phyloP scores from a whole-genome alignment of 2,113 vertebrate genomes.

The Daboia siamensis region DNA sequence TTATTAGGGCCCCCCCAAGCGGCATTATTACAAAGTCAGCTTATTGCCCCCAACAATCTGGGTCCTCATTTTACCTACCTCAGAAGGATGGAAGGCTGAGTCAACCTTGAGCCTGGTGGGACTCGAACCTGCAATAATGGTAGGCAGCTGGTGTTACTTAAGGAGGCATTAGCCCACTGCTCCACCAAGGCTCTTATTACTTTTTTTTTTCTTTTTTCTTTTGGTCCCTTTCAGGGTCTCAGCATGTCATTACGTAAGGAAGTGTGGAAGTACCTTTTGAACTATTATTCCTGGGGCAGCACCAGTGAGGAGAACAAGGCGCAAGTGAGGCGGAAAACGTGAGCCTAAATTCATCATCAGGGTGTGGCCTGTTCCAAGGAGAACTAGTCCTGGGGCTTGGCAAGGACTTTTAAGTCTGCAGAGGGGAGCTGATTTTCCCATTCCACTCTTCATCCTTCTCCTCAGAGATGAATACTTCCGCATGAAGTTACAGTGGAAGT shows the following conservation, averaged over 20 bases:
- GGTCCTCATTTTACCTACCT: too few relatives aligned
- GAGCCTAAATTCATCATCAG: conserved; percentile 32
- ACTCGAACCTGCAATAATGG: too few relatives aligned
- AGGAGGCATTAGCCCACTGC: too few relatives aligned
- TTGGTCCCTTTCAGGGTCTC: conserved; percentile 72
- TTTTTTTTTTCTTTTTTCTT: not conserved
- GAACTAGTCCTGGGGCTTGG: not conserved
- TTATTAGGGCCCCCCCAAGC: too few relatives aligned
- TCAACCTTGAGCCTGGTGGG: too few relatives aligned
- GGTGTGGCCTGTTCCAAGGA: not conserved
- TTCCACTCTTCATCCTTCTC: not conserved
- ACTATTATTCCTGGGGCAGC: conserved; percentile 86
- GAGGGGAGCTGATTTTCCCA: not conserved
- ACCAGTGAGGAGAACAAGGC: conserved; percentile 77
- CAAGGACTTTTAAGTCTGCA: not conserved
- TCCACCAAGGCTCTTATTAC: too few relatives aligned
- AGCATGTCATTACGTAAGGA: conserved; percentile 75
- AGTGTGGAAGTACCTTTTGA: conserved; percentile 87
- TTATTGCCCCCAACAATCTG: too few relatives aligned
- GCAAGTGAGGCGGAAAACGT: conserved; percentile 82
- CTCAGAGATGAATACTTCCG: conserved; percentile 87
- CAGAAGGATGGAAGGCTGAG: too few relatives aligned
- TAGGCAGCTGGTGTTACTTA: too few relatives aligned
- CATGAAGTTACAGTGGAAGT: conserved; percentile 95
- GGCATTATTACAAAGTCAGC: too few relatives aligned